These are phyloP conservation scores for Falco biarmicus DNA, from an alignment of 2,797 vertebrate species.

Conservation along the genomic window DNA sequence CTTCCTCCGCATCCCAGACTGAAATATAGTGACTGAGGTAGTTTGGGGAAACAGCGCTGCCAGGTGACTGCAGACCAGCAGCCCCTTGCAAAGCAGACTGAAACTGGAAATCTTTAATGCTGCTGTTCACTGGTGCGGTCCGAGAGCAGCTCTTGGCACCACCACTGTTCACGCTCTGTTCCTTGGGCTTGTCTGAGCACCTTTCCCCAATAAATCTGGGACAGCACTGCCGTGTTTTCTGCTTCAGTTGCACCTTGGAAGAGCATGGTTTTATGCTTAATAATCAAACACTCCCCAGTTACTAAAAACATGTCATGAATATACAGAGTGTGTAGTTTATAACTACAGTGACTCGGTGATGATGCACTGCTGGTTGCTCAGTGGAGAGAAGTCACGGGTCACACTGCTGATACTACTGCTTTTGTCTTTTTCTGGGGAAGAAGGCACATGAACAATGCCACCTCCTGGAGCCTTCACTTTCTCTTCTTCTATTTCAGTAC, in stretches of 20 bases:
- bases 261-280: not conserved
- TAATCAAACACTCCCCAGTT: not conserved
- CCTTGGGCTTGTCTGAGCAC: not conserved
- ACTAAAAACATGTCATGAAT: not conserved
- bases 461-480: not conserved
- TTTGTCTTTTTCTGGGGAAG: not conserved
- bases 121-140: not conserved
- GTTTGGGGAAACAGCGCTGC: not conserved
- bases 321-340: not conserved
- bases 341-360: not conserved
- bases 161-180: not conserved
- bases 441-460: not conserved
- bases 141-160: not conserved
- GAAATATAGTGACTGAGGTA: not conserved
- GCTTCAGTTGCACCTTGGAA: not conserved
- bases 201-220: not conserved
- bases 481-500: not conserved
- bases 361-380: not conserved
- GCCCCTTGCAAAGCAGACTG: not conserved
- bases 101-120: no score
- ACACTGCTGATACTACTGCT: not conserved
- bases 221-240: not conserved
- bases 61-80: not conserved
- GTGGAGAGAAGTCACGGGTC: not conserved
- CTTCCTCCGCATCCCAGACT: rapidly evolving